Evolutionary conservation across 2,113 vertebrate genomes (phyloP), one percentile per base, ranked within the genome.

Genomic region (Dendropsophus ebraccatus): DNA sequence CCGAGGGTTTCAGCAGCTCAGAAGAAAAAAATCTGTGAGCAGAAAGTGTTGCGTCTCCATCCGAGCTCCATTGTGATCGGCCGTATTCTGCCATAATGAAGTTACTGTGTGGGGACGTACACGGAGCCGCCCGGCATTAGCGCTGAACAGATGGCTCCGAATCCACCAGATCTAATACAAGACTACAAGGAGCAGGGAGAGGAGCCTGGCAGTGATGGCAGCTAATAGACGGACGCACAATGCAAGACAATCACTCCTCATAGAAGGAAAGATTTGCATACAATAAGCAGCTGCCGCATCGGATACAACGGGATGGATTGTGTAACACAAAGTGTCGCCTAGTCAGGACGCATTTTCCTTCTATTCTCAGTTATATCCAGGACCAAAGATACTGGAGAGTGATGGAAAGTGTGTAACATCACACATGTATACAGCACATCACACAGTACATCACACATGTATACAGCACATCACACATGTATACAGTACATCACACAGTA

Each of bases 21-120:
- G 56, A 28, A 47, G n/a, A 60, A 65, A 60, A 69, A 60, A 80
- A 80, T 62, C 77, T n/a, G n/a, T n/a, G n/a, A n/a, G n/a, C n/a
- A n/a, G n/a, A n/a, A n/a, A n/a, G n/a, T n/a, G n/a, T n/a, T n/a
- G n/a, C n/a, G n/a, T n/a, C n/a, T n/a, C n/a, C 70, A 77, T 76
- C 54, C 65, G 52, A 84, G 56, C 54, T 28, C 28, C 52, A 62
- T 62, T 84, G 83, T 49, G 52, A 62, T 76, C 35, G 74, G 50
- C 35, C 37, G 10, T 84, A 75, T 84, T 84, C 83, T 84, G 16
- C 17, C 41, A 84, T 84, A 84, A 84, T 76, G 56, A 76, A 84
- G 83, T 76, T 84, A 84, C 82, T 62, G 73, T 76, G 82, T 76
- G 23, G 56, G 77, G 73, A 84, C 77, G 83, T 74, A 74, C 47